Conservation (phyloP, 2,797 vertebrate species). For the Smutsia temminckii region DNA sequence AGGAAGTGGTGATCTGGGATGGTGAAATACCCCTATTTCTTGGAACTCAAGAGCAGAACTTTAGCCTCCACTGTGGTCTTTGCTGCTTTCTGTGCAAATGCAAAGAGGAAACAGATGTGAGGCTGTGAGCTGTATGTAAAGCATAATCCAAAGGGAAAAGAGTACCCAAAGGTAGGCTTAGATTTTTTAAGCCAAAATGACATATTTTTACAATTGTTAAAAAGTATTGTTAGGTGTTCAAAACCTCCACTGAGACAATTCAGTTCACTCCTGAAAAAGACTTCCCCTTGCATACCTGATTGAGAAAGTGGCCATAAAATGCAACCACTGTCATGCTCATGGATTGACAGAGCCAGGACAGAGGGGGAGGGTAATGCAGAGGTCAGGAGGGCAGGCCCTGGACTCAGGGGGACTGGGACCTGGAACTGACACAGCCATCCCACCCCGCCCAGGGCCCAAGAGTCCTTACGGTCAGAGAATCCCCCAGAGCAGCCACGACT, state of each 20-base stretch:
- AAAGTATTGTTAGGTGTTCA: not conserved
- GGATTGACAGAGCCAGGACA: not conserved
- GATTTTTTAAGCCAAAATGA: constrained; percentile 18
- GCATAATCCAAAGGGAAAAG: not conserved
- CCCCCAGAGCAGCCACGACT: constrained; percentile 92
- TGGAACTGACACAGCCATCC: not conserved
- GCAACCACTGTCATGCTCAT: not conserved
- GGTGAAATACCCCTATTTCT: not conserved
- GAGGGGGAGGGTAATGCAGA: not conserved
- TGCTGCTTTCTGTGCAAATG: not conserved
- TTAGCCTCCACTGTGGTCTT: not conserved
- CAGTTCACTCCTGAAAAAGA: not conserved
- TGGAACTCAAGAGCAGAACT: not conserved
- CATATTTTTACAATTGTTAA: not conserved
- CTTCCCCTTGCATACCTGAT: not conserved
- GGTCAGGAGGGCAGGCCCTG: not conserved
- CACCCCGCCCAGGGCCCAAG: not conserved
- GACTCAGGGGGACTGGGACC: not conserved
- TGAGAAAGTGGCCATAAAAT: not conserved
- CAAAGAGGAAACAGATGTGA: not conserved
- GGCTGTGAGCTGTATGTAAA: not conserved
- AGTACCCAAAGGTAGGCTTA: not conserved
- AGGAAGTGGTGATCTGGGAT: not conserved
- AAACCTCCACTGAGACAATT: not conserved
- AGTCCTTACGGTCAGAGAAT: constrained; percentile 92